Base-by-base conservation (phyloP, 2,797 vertebrate species). In the Graptemys geographica region DNA sequence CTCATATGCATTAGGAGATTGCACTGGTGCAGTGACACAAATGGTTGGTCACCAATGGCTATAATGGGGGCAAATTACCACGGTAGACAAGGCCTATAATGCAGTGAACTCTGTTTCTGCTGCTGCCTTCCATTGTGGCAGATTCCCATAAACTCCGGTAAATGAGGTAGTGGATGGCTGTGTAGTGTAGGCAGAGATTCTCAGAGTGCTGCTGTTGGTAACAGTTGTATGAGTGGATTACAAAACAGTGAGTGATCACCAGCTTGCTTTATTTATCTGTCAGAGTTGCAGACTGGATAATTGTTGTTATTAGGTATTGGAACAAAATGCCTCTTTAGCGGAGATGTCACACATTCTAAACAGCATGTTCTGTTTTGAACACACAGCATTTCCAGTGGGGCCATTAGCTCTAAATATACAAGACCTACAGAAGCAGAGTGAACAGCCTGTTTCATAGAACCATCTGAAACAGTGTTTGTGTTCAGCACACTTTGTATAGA, bases 1-100 rank as follows among this genome's bases (percentile, higher is more conserved):
- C 87, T 79, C 8, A 0, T 18, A 3, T n/a, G 81, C 47, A 33
- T 51, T 1, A 31, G 4, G 86, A 80, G 79, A 47, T 87, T 55
- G 51, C 3, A 13, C 0, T 7, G 55, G 65, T 3, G 5, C 13
- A 5, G 16, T 19, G 44, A 74, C 52, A 2, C 3, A 2, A 2
- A 0, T 0, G 1, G 1, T 13, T 94, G 81, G 53, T 81, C 0
- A 0, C 1, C 37, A 31, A 49, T 5, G 27, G 19, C 82, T 80
- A 41, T 55, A 18, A 23, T 65, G 52, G 79, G 18, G 9, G 37
- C 47, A 0, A 28, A 72, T 11, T 41, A 5, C 37, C 1, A 33
- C 18, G 51, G 10, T 0, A 8, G 4, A 28, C 76, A 47, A 57
- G 57, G 74, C 44, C 25, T 49, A 0, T 6, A 1, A 37, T 0